phyloP scores from a whole-genome alignment of 2,888 invertebrate species.

The Apotomis turbidana region DNA sequence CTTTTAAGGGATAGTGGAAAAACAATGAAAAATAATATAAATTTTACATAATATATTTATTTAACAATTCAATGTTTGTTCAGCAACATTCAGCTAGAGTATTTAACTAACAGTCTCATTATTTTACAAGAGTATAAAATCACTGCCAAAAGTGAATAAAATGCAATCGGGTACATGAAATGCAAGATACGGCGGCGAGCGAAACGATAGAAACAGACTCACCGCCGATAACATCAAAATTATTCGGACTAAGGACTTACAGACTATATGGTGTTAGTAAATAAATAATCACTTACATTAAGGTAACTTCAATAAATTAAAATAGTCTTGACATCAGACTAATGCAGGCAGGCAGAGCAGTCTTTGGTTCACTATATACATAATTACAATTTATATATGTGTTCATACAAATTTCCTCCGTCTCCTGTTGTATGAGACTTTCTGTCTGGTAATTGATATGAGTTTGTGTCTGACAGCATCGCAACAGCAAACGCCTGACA shows the following conservation, averaged over 20 bases:
- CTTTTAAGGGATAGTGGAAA: constrained; percentile 8
- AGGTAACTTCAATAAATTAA: constrained; percentile 82
- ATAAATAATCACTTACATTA: constrained; percentile 79
- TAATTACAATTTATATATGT: constrained; percentile 54
- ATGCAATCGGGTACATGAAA: constrained; percentile 75
- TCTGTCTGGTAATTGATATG: constrained; percentile 71
- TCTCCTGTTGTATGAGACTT: constrained; percentile 74
- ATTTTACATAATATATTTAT: constrained; percentile 69
- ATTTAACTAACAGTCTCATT: constrained; percentile 82
- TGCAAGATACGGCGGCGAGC: constrained; percentile 53
- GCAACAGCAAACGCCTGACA: constrained; percentile 50
- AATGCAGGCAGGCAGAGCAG: constrained; percentile 67
- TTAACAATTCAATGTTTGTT: constrained; percentile 65
- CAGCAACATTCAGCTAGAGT: constrained; percentile 77
- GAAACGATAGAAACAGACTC: constrained; percentile 2
- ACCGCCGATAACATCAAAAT: constrained; percentile 5
- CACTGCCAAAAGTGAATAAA: constrained; percentile 67
- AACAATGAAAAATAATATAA: constrained; percentile 44
- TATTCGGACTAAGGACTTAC: constrained; percentile 37
- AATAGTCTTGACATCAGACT: constrained; percentile 63
- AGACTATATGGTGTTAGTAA: constrained; percentile 68
- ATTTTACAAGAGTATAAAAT: constrained; percentile 80
- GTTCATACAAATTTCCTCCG: constrained; percentile 65
- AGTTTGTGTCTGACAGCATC: constrained; percentile 69
- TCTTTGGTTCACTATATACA: constrained; percentile 80